Evolutionary conservation across 2,797 vertebrate species (phyloP), one percentile per base, ranked within the genome.

Genomic region (Esox lucius): DNA sequence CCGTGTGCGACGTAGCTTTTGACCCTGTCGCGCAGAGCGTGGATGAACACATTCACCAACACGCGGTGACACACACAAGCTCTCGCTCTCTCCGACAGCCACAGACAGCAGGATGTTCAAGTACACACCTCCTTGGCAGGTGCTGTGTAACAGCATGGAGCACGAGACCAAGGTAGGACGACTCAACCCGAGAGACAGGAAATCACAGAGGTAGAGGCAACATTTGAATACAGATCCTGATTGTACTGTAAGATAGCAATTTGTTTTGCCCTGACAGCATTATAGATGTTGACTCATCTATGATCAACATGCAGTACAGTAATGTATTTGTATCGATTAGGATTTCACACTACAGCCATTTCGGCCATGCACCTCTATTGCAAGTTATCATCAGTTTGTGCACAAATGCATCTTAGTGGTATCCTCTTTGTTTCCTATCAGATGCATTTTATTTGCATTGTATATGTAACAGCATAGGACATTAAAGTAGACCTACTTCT

Each of bases 71-170:
- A 61, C 65, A 35, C 59, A 56, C 62, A 31, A 26, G 9, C 26
- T 49, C 48, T 72, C 68, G 78, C 51, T 48, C 68, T 78, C 51
- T 48, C 48, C 24, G 64, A 61, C 65, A 61, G 49, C n/a, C 46
- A 56, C 48, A 72, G 64, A 81, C 39, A 33, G 35, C n/a, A 62
- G 65, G 78, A 87, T 88, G 87, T 89, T 89, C 78, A 87, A 84
- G 68, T 90, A 91, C 77, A 91, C 86, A 0, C 33, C 56, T 1
- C 89, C 82, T 0, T 86, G 91, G 91, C 85, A 87, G 81, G 87
- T 87, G 53, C 87, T 92, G 35, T 88, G 86, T 68, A 75, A 89
- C 75, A 84, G 75, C 76, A 78, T 91, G 87, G 91, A 92, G 15
- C 86, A 71, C 17, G 39, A 82, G 33, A 77, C 22, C 51, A 87